Evolutionary conservation across 2,797 vertebrate genomes (phyloP), one percentile per base, ranked within the genome.

Genomic region (Valencia hispanica): DNA sequence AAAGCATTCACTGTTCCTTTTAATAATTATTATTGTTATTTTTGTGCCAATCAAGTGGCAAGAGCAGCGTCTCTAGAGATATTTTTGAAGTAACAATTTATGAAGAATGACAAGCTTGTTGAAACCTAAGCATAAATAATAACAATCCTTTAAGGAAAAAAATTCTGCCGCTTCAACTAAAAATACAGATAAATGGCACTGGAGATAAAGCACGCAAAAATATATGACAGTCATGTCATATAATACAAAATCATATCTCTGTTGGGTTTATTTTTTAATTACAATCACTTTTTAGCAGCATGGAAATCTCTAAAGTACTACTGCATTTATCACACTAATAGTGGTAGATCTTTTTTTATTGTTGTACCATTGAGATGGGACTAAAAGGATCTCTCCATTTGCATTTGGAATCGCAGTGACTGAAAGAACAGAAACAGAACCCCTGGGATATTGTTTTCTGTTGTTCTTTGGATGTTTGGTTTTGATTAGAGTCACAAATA

Each of bases 41-140:
- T 70, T 53, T 25, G 65, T 86, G 87, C 88, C 90, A 88, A 76
- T 91, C 89, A 89, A 83, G 41, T 71, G 65, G 82, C 70, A 11
- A 75, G 65, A 79, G 76, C 74, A 74, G 68, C 47, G 79, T 76
- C 87, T 85, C 73, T 8, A 72, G 82, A 86, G 72, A 84, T 51
- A 7, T 0, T 2, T 25, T 74, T 69, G 32, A 77, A 68, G 82
- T 73, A 86, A 81, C 76, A 72, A 57, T 87, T 85, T 65, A 86
- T 84, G 80, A 84, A 80, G 82, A 88, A 75, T 85, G 82, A 90
- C 84, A 84, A 68, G 51, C 43, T 17, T 11, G 69, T 75, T 80
- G 79, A 81, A 80, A 65, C 70, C 74, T 36, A 41, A 74, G 72
- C 22, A 25, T n/a, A 66, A 59, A 72, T 51, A 83, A 77, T 79